A percentile compares a stretch with the other conserved stretches of the same genome.
These are phyloP conservation scores for Leptinotarsa tumamoca DNA, from an alignment of 2,888 invertebrate genomes.

Conservation along the genomic window DNA sequence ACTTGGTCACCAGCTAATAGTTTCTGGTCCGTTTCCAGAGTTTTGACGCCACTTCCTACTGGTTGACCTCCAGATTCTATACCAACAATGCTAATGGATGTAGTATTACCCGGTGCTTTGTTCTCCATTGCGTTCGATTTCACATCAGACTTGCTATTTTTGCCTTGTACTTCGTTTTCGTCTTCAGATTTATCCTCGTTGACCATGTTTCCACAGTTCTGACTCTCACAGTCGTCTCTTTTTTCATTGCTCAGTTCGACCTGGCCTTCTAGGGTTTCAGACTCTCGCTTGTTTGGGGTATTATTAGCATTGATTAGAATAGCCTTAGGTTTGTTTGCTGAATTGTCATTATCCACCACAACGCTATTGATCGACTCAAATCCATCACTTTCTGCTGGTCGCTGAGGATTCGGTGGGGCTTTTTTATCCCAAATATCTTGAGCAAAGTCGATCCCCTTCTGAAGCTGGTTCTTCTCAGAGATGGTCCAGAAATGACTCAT, in stretches of 20 bases:
- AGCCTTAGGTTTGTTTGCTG: not conserved
- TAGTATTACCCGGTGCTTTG: not conserved
- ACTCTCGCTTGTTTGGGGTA: conserved; percentile 27
- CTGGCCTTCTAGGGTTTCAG: conserved; percentile 23
- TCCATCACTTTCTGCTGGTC: conserved; percentile 29
- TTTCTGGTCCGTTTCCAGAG: not conserved
- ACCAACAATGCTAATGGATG: not conserved
- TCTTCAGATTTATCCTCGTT: not conserved
- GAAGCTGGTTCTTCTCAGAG: conserved; percentile 43
- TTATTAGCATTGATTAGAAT: not conserved
- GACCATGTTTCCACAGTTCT: not conserved
- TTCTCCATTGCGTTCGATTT: not conserved
- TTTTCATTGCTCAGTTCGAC: not conserved
- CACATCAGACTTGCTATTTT: not conserved
- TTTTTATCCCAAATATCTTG: conserved; percentile 31
- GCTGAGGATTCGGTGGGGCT: conserved; percentile 4
- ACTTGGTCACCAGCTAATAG: not conserved
- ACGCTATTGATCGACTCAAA: conserved; percentile 48
- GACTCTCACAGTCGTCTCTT: not conserved
- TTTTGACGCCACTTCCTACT: not conserved
- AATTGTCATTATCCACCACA: conserved; percentile 38
- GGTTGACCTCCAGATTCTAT: not conserved
- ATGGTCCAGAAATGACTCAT: conserved; percentile 46
- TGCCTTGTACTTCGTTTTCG: not conserved
- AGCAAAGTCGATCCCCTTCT: conserved; percentile 43